phyloP scores from a whole-genome alignment of 2,113 vertebrate genomes.

The Hemiprocne comata region DNA sequence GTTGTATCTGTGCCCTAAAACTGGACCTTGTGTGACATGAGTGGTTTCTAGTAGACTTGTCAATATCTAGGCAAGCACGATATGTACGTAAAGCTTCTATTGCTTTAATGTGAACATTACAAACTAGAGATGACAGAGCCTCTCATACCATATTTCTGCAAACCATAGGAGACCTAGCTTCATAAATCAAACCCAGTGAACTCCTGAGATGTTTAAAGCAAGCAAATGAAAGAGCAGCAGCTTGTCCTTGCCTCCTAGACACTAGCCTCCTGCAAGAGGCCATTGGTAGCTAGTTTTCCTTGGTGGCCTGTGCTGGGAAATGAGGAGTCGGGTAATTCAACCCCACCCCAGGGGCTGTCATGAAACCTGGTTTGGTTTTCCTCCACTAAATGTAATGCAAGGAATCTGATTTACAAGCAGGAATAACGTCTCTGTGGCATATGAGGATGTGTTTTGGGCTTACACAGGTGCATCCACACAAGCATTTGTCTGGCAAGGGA shows the following conservation, averaged over 20 bases:
- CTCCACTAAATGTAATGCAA: not conserved
- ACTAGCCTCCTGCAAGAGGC: not conserved
- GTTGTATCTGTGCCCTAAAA: not conserved
- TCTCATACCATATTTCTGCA: not conserved
- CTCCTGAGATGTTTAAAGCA: not conserved
- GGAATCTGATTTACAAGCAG: not conserved
- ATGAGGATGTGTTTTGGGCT: not conserved
- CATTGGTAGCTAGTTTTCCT: not conserved
- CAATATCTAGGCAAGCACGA: not conserved
- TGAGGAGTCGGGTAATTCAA: not conserved
- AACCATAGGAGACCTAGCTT: not conserved
- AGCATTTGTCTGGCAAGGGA: not conserved
- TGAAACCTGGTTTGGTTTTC: not conserved
- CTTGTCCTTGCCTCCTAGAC: not conserved
- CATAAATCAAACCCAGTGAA: not conserved
- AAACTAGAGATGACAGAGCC: not conserved
- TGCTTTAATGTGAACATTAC: not conserved
- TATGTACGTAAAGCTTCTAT: not conserved
- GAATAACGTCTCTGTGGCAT: not conserved
- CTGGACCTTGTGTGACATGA: not conserved
- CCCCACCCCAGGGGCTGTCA: not conserved
- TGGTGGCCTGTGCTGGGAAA: not conserved
- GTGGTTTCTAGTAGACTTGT: not conserved
- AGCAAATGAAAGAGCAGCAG: not conserved
- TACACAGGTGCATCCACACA: not conserved